Conservation (phyloP, 2,888 invertebrate species). For the Antheraea yamamai region DNA sequence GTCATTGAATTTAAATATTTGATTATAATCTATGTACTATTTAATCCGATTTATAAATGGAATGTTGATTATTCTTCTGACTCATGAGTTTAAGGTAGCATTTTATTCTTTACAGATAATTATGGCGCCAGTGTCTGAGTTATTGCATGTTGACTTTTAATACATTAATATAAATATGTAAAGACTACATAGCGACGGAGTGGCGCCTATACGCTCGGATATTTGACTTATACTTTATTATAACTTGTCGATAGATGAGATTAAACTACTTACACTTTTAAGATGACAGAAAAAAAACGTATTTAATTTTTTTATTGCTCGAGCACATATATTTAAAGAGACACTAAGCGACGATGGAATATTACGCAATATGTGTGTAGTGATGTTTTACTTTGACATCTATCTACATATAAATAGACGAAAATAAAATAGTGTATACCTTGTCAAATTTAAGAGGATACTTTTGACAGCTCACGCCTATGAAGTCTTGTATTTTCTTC, state of each 20-base stretch:
- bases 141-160: constrained; percentile 11
- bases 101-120: constrained; percentile 12
- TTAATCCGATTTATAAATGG: constrained; percentile 40
- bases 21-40: constrained; percentile 64
- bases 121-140: constrained; percentile 17
- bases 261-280: background rate
- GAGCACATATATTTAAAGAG: background rate
- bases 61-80: constrained; percentile 21
- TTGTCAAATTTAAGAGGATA: no score
- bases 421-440: no score
- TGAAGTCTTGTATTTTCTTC: no score
- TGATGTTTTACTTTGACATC: background rate
- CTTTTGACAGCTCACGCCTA: no score
- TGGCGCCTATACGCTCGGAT: constrained; percentile 5
- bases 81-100: constrained; percentile 7
- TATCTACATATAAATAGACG: background rate
- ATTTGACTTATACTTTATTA: background rate
- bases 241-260: background rate
- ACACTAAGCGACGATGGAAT: background rate
- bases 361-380: background rate
- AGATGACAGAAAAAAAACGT: background rate
- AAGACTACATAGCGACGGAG: constrained; percentile 1
- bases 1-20: constrained; percentile 69
- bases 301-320: background rate
- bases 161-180: constrained; percentile 14